A percentile compares a stretch with the other conserved stretches of the same genome.
Evolutionary conservation across 2,113 vertebrate genomes (phyloP).

Genomic region (Phalacrocorax brasilianus): DNA sequence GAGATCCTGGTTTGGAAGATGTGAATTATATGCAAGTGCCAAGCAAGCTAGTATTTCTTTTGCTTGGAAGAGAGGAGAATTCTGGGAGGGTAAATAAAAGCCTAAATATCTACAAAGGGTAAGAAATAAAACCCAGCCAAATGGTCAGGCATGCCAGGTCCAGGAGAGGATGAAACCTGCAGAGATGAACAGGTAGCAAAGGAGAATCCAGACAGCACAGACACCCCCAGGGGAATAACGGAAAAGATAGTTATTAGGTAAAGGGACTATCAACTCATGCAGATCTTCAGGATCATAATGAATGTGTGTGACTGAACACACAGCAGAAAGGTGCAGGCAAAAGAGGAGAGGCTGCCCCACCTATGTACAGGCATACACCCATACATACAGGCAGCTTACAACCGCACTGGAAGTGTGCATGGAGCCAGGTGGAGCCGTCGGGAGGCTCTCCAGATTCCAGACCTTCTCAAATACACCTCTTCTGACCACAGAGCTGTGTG

Average conservation of each 20-base stretch:
- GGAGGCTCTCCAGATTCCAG: neutral
- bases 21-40: neutral
- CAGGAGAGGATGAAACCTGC: neutral
- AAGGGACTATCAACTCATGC: neutral
- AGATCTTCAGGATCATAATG: neutral
- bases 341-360: neutral
- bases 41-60: neutral
- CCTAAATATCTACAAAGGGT: neutral
- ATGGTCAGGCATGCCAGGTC: neutral
- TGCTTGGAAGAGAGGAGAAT: neutral
- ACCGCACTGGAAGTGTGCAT: neutral
- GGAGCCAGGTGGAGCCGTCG: neutral
- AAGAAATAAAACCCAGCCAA: neutral
- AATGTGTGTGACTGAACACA: neutral
- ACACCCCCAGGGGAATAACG: neutral
- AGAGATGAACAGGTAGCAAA: neutral
- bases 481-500: neutral
- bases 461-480: neutral
- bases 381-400: neutral
- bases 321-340: neutral
- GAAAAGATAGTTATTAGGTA: neutral
- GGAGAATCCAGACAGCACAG: neutral
- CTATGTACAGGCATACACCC: neutral
- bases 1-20: constrained; percentile 68
- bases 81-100: neutral